A percentile compares a stretch with the other conserved stretches of the same genome.
phyloP scores from a whole-genome alignment of 2,113 vertebrate genomes.

The Polyodon spathula region DNA sequence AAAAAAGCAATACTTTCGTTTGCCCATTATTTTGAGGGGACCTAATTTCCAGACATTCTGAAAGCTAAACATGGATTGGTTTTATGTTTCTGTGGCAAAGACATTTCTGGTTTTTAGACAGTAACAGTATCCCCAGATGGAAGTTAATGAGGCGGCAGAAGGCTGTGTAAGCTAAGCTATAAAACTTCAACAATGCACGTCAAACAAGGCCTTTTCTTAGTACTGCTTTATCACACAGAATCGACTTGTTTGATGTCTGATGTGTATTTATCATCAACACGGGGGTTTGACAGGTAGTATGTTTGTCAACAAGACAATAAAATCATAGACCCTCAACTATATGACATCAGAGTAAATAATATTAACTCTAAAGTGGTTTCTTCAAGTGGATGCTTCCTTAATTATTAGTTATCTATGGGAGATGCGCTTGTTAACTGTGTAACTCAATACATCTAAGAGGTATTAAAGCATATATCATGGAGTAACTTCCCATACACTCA shows the following conservation, averaged over 20 bases:
- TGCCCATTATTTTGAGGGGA: constrained; percentile 37
- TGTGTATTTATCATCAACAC: constrained; percentile 14
- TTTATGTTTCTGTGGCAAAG: constrained; percentile 26
- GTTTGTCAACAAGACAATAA: too few species aligned
- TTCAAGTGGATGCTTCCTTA: too few species aligned
- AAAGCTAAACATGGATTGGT: constrained; percentile 15
- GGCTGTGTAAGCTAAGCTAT: constrained; percentile 23
- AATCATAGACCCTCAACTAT: too few species aligned
- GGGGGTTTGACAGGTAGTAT: constrained; percentile 13
- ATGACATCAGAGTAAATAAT: too few species aligned
- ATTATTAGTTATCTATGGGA: too few species aligned
- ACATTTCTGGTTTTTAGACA: constrained; percentile 21
- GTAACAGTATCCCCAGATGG: constrained; percentile 41
- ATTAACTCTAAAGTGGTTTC: too few species aligned
- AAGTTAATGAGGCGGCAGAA: constrained; percentile 50
- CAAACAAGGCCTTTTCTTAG: constrained; percentile 44
- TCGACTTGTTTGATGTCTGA: constrained; percentile 14
- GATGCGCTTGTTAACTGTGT: too few species aligned
- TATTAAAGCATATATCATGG: too few species aligned
- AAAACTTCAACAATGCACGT: constrained; percentile 33
- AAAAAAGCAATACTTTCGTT: constrained; percentile 25
- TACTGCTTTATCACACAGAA: neutral
- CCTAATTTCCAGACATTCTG: constrained; percentile 22
- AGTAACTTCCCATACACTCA: too few species aligned
- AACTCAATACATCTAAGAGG: too few species aligned